Conservation (phyloP, 1,140 invertebrate species). For the Drosophila aff. region DNA sequence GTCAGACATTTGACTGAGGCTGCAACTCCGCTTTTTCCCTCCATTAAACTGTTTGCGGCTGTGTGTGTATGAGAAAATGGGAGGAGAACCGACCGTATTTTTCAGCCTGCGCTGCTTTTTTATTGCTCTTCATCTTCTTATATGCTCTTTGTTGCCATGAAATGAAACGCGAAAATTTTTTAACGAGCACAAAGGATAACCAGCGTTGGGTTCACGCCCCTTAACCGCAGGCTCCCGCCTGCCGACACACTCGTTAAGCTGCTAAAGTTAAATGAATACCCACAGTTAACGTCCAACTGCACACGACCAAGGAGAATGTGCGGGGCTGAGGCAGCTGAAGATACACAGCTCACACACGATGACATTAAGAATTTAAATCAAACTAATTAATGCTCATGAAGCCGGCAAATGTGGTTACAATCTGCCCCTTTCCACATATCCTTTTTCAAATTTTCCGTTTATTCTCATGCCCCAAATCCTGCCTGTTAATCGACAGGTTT, state of each 20-base stretch:
- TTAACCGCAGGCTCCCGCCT: constrained; percentile 10
- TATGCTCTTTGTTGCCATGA: constrained; percentile 64
- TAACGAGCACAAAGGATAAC: constrained; percentile 76
- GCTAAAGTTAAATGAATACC: constrained; percentile 74
- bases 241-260: constrained; percentile 46
- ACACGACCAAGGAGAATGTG: constrained; percentile 18
- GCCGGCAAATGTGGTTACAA: constrained; percentile 60
- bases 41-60: constrained; percentile 20
- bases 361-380: constrained; percentile 78
- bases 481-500: constrained; percentile 52
- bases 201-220: constrained; percentile 47
- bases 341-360: constrained; percentile 45
- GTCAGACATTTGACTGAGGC: constrained; percentile 63
- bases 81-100: constrained; percentile 63
- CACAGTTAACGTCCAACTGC: constrained; percentile 67
- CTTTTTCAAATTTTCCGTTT: not conserved
- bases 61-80: constrained; percentile 11
- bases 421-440: not conserved
- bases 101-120: constrained; percentile 43
- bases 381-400: constrained; percentile 75
- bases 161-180: constrained; percentile 82
- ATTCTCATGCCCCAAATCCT: not conserved
- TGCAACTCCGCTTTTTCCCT: constrained; percentile 30
- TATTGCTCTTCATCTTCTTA: constrained; percentile 42
- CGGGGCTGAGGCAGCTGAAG: constrained; percentile 36